phyloP scores from a whole-genome alignment of 2,113 vertebrate genomes.

The Apistogramma diplotaenia region DNA sequence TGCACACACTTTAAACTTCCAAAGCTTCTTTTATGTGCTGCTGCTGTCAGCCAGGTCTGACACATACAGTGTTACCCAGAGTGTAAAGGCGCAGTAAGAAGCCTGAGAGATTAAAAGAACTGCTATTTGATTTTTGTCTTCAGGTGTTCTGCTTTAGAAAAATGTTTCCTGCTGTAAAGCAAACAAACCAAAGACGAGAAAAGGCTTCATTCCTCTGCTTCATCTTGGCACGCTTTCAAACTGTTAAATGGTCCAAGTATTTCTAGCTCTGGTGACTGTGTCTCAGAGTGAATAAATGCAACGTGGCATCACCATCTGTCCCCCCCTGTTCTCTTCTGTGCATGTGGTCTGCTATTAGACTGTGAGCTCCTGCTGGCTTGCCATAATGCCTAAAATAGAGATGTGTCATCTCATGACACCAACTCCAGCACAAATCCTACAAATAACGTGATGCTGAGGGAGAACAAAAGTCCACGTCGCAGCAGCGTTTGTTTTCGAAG shows the following conservation, averaged over 20 bases:
- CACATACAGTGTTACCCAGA: background rate
- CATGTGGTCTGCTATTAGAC: constrained; percentile 52
- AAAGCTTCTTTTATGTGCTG: background rate
- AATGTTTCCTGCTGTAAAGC: background rate
- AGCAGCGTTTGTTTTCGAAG: background rate
- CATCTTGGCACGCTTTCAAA: background rate
- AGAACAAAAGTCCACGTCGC: background rate
- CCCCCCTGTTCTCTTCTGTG: constrained; percentile 22
- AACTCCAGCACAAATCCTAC: background rate
- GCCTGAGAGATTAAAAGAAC: background rate
- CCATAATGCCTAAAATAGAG: constrained; percentile 37
- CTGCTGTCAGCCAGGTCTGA: background rate
- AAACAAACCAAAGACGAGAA: constrained; percentile 3
- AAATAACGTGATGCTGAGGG: background rate
- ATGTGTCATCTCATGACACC: constrained; percentile 16
- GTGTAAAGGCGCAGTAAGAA: background rate
- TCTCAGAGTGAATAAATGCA: constrained; percentile 51
- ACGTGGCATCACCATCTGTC: constrained; percentile 65
- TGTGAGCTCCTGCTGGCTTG: constrained; percentile 51
- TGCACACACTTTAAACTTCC: background rate
- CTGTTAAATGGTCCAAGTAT: constrained; percentile 2
- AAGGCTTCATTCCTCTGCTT: background rate
- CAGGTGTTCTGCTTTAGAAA: background rate
- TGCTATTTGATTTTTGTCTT: background rate
- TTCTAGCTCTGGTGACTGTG: constrained; percentile 24